phyloP scores from a whole-genome alignment of 2,113 vertebrate species.

The Mesitornis unicolor region DNA sequence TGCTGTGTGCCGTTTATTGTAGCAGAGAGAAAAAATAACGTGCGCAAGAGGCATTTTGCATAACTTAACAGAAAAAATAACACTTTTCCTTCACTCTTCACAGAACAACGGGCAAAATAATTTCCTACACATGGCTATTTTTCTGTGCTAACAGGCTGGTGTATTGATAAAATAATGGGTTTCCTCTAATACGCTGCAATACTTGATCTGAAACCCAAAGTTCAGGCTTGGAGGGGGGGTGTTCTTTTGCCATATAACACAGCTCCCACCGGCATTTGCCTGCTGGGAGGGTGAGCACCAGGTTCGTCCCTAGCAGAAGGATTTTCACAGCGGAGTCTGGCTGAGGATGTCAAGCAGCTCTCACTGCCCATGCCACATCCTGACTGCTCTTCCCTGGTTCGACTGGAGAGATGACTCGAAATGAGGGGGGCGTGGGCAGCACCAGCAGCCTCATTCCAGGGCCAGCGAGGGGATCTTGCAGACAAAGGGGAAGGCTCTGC shows the following conservation, averaged over 20 bases:
- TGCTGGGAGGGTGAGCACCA: fast-evolving
- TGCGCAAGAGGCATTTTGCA: background rate
- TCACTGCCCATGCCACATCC: fast-evolving
- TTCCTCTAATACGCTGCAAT: fast-evolving
- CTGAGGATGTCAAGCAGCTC: background rate
- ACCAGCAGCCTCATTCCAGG: conserved; percentile 22
- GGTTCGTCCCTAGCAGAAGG: background rate
- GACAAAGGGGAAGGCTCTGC: conserved; percentile 80
- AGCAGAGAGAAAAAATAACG: background rate
- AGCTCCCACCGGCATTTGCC: background rate
- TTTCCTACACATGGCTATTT: background rate
- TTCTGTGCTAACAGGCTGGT: background rate
- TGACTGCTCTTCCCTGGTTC: background rate
- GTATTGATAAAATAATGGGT: background rate
- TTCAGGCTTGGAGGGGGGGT: background rate
- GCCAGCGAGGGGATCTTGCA: conserved; percentile 80
- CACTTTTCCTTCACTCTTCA: background rate
- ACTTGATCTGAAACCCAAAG: background rate
- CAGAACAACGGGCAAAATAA: background rate
- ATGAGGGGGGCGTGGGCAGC: background rate
- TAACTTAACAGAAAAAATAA: conserved; percentile 25
- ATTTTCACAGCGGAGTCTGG: background rate
- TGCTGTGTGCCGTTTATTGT: conserved; percentile 13
- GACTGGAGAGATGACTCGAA: background rate
- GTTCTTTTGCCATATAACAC: background rate